Evolutionary conservation across 2,888 invertebrate species (phyloP), one percentile per base, ranked within the genome.

Genomic region (Autographa pulchrina): DNA sequence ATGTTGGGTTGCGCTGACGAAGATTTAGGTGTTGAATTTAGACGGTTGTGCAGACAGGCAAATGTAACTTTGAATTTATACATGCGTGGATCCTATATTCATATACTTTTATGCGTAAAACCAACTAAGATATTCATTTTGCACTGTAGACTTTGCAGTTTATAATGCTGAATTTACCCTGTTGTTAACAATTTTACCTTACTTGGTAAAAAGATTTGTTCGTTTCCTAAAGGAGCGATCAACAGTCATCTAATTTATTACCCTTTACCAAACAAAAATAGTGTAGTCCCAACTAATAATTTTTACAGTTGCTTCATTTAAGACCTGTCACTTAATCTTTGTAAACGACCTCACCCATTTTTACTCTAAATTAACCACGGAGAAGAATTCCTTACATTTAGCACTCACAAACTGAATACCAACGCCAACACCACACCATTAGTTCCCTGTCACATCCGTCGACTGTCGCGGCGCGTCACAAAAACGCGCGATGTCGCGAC

Each of bases 381-480:
- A 72, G 68, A 77, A 80, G 81, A 72, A 78, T 80, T 83, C 74
- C 67, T 76, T 62, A 71, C 70, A 76, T 69, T 82, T 81, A 81
- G 56, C 70, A 75, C 78, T 73, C 71, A 64, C 77, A 68, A 72
- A 80, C 75, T 67, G 72, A 77, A 83, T 83, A 60, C 71, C 68
- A 72, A 67, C 63, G 63, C 59, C 68, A 68, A 66, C 70, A 56
- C 78, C 52, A 74, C 31, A 72, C 71, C 76, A 84, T 85, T 80
- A 78, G 78, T 85, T 81, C 62, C 72, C 82, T 80, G 85, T 83
- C 78, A 78, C 85, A 82, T 85, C 82, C 85, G 87, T 87, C 88
- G 84, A 77, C 58, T 71, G 80, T 82, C 82, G 80, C 80, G 82
- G 72, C 78, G 83, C 76, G 77, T 85, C 85, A 85, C 82, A 85